Percentiles rank a stretch among this genome's conserved stretches.
These are phyloP conservation scores for Hippocampus barbouri DNA, from an alignment of 2,113 vertebrate species.

Conservation along the genomic window DNA sequence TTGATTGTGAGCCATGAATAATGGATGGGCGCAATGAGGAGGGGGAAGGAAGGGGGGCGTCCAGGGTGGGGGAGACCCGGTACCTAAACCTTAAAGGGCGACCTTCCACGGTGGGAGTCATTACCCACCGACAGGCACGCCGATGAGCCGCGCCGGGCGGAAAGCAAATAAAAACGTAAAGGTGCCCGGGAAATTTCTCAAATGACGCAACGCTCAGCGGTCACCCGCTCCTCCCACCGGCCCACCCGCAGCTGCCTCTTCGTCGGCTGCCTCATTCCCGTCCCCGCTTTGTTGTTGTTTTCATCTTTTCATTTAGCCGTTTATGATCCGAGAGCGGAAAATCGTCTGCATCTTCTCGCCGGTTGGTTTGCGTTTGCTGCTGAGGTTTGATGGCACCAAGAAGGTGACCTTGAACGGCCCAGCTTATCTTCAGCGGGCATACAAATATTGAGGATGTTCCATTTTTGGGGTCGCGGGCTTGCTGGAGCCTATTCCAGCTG, in stretches of 20 bases:
- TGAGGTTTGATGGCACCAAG: conserved; percentile 11
- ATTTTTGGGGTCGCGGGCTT: not conserved
- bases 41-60: conserved; percentile 47
- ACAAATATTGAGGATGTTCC: not conserved
- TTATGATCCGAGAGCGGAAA: conserved; percentile 53
- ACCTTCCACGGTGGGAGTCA: conserved; percentile 80
- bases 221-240: not conserved
- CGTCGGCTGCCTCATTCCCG: conserved; percentile 53
- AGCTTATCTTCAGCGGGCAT: not conserved
- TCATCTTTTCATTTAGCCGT: conserved; percentile 61
- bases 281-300: conserved; percentile 65
- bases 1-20: conserved; percentile 98
- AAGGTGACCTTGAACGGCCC: not conserved
- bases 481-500: no score
- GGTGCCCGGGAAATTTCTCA: conserved; percentile 64
- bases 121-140: conserved; percentile 75
- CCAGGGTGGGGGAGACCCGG: conserved; percentile 27
- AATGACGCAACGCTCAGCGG: conserved; percentile 59
- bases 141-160: conserved; percentile 69
- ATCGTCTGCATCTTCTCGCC: conserved; percentile 29
- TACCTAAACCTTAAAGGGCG: conserved; percentile 77
- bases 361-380: conserved; percentile 49
- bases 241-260: not conserved
- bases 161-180: conserved; percentile 72
- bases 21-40: conserved; percentile 79